Percentiles rank a stretch among this genome's conserved stretches.
Evolutionary conservation across 2,888 invertebrate genomes (phyloP).

Genomic region (Stenchaetothrips biformis): DNA sequence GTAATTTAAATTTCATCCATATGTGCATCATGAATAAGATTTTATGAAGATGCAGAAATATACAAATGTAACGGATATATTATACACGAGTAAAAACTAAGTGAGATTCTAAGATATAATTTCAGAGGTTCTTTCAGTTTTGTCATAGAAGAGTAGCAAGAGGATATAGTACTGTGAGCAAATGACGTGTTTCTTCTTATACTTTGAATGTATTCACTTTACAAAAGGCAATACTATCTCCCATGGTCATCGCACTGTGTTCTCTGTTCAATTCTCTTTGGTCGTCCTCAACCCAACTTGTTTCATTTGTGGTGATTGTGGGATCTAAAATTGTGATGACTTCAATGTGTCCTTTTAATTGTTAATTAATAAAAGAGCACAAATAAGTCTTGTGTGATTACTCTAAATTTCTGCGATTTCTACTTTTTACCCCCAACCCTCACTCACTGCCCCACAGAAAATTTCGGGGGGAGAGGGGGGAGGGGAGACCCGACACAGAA

Average conservation of each 20-base stretch:
- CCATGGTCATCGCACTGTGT: constrained; percentile 24
- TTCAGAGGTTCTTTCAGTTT: constrained; percentile 7
- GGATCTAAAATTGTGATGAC: constrained; percentile 24
- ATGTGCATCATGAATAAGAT: constrained; percentile 4
- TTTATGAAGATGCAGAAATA: constrained; percentile 2
- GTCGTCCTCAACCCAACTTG: constrained; percentile 20
- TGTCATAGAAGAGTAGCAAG: constrained; percentile 19
- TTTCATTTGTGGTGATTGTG: constrained; percentile 25
- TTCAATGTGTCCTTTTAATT: constrained; percentile 25
- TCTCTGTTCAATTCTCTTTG: constrained; percentile 22
- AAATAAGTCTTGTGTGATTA: constrained; percentile 22
- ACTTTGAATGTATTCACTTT: constrained; percentile 21
- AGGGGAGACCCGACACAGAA: not conserved
- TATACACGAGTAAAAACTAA: constrained; percentile 20
- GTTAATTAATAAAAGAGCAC: constrained; percentile 23
- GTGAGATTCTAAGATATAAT: constrained; percentile 12
- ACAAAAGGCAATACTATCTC: constrained; percentile 20
- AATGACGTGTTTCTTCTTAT: constrained; percentile 19
- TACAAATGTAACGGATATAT: constrained; percentile 20
- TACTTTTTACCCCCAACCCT: not conserved
- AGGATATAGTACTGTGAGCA: constrained; percentile 18
- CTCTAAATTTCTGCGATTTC: not conserved
- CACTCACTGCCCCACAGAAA: not conserved
- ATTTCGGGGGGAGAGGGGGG: not conserved
- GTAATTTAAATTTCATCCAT: constrained; percentile 25